Evolutionary conservation across 2,113 vertebrate genomes (phyloP).

Genomic region (Pseudopipra pipra): DNA sequence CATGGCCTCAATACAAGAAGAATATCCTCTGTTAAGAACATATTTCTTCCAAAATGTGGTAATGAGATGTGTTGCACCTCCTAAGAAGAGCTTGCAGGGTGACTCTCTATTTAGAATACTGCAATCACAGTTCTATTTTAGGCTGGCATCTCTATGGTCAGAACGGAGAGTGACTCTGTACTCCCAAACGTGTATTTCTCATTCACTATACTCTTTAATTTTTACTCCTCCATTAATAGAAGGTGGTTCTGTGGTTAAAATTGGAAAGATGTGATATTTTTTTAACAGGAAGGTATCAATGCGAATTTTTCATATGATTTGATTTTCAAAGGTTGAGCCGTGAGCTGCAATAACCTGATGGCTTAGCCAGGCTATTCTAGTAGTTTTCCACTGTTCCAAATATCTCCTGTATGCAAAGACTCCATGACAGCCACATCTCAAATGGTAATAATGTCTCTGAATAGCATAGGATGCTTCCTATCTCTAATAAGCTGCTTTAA

Average conservation of each 20-base stretch:
- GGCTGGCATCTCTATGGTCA: conserved; percentile 35
- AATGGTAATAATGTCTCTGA: conserved; percentile 26
- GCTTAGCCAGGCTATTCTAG: conserved; percentile 30
- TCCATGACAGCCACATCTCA: conserved; percentile 37
- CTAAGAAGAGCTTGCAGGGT: conserved; percentile 64
- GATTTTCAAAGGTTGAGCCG: conserved; percentile 20
- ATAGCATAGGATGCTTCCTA: not conserved
- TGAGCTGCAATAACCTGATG: not conserved
- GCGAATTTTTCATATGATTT: not conserved
- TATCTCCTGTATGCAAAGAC: conserved; percentile 2
- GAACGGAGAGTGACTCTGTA: conserved; percentile 21
- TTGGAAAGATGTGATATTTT: not conserved
- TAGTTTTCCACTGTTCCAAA: conserved; percentile 45
- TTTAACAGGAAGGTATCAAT: not conserved
- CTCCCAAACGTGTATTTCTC: not conserved
- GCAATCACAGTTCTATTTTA: conserved; percentile 60
- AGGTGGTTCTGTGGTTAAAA: not conserved
- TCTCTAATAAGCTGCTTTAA: conserved; percentile 59
- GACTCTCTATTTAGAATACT: conserved; percentile 62
- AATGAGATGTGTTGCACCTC: conserved; percentile 67
- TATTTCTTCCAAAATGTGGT: conserved; percentile 68
- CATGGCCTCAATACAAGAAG: conserved; percentile 71
- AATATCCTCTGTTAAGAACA: conserved; percentile 70
- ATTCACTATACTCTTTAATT: conserved; percentile 30
- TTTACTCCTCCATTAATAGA: conserved; percentile 9